A percentile compares a stretch with the other conserved stretches of the same genome.
phyloP scores from a whole-genome alignment of 2,888 invertebrate species.

The Synergus gifuensis region DNA sequence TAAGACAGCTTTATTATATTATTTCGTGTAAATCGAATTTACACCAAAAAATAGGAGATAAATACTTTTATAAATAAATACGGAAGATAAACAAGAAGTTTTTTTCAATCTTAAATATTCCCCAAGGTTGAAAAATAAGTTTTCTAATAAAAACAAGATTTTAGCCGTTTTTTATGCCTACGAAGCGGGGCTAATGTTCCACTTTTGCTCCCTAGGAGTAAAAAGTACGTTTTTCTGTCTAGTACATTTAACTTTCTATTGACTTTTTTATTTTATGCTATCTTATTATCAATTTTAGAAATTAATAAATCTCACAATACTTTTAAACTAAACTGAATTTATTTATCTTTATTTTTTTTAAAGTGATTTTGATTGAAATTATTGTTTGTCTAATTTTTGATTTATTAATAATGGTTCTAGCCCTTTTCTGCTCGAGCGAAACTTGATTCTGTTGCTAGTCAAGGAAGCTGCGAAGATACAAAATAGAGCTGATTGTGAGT shows the following conservation, averaged over 20 bases:
- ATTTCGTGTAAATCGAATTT: background rate
- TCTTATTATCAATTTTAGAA: too few species aligned
- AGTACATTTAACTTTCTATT: too few species aligned
- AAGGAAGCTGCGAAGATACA: constrained; percentile 4
- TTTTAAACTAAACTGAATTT: too few species aligned
- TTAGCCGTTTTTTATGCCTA: too few species aligned
- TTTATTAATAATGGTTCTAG: background rate
- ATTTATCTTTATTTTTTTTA: too few species aligned
- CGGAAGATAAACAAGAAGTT: background rate
- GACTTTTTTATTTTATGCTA: background rate
- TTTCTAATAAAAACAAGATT: too few species aligned
- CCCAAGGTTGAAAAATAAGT: background rate
- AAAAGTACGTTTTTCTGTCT: too few species aligned
- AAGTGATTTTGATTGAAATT: background rate
- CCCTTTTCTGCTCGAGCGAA: background rate
- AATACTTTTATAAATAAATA: background rate
- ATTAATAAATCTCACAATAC: too few species aligned
- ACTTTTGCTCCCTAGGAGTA: too few species aligned
- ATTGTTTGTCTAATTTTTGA: background rate
- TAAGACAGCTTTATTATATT: constrained; percentile 46
- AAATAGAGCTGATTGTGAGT: constrained; percentile 12
- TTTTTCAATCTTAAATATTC: too few species aligned
- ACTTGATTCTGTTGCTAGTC: background rate
- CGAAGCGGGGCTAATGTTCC: too few species aligned
- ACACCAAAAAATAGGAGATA: background rate